Evolutionary conservation across 2,113 vertebrate genomes (phyloP), one percentile per base, ranked within the genome.

Genomic region (Dipodomys spectabilis): DNA sequence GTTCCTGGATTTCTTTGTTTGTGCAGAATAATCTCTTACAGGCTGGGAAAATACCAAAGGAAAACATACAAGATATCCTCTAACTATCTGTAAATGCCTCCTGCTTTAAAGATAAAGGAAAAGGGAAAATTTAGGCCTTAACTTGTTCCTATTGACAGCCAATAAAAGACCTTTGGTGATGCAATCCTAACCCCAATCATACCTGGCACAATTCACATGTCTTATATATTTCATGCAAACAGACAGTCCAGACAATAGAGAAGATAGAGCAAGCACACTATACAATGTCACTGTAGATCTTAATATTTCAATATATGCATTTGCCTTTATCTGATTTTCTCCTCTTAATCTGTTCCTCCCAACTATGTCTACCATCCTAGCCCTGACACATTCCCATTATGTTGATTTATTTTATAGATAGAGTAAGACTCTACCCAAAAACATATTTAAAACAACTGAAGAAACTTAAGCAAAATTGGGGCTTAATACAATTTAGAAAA

Each of bases 11-110:
- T 90, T 65, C 71, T 95, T 75, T 91, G 45, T 84, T 79, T 94
- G 35, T 92, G 30, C 27, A 80, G 23, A n/a, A 72, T 7, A 65
- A 5, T 90, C 62, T 95, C 85, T 44, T 0, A 44, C 11, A 27
- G 80, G n/a, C 60, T 71, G 15, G 53, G 53, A 57, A 57, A 57
- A 57, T 57, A 57, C 53, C 53, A 57, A 57, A 60, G 20, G 15
- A 89, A 94, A 89, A 68, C 12, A 93, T 39, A 39, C 32, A 49
- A 74, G 71, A 77, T 73, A 44, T 22, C 9, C 30, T 94, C 65
- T 92, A 94, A 82, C 88, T 94, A 72, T 57, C 53, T 44, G 30
- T 65, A 93, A 88, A 93, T 79, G 60, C 28, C 73, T 25, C 19
- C 22, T 30, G 20, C 57, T 84, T 65, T 78, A 75, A 94, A 90